Conservation (phyloP, 2,113 vertebrate genomes). For the Piprites chloris region DNA sequence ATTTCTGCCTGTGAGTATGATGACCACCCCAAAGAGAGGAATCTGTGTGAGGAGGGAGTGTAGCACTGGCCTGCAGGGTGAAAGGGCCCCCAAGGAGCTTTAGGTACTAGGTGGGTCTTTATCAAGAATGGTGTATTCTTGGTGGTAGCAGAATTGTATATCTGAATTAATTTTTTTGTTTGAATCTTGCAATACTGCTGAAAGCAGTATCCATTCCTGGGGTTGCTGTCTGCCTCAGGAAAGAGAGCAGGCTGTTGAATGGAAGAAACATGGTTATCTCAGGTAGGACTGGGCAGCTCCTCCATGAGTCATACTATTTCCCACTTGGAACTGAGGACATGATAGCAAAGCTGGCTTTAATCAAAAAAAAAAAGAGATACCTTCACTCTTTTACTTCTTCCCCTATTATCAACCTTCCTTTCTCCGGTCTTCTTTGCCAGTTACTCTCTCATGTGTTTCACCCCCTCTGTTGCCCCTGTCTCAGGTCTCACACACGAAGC, state of each 20-base stretch:
- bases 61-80: neutral
- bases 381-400: neutral
- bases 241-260: neutral
- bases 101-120: neutral
- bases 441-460: neutral
- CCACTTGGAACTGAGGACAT: neutral
- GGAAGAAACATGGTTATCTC: neutral
- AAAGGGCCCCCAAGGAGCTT: neutral
- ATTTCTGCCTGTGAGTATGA: neutral
- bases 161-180: neutral
- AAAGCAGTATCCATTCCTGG: neutral
- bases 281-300: neutral
- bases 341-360: neutral
- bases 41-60: neutral
- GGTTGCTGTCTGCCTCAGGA: neutral
- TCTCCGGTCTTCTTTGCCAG: neutral
- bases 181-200: neutral
- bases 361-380: neutral
- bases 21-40: neutral
- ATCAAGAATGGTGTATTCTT: neutral
- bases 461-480: neutral
- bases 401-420: neutral
- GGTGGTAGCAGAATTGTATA: neutral
- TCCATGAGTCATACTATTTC: neutral
- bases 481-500: neutral